phyloP scores from a whole-genome alignment of 2,888 invertebrate species.

The Drosophila kambysellisi region DNA sequence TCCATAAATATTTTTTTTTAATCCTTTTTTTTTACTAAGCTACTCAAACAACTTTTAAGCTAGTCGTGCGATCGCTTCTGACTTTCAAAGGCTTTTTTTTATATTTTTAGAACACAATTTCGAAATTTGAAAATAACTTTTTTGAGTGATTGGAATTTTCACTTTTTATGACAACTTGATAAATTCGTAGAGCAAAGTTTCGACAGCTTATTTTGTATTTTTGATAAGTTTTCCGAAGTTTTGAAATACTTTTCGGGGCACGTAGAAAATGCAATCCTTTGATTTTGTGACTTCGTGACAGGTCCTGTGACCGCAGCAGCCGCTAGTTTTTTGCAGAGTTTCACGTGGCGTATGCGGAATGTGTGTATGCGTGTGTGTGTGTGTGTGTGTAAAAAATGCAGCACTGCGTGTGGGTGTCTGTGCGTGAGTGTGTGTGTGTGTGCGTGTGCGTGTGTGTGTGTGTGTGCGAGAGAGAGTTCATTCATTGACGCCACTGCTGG shows the following conservation, averaged over 20 bases:
- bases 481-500: conserved; percentile 57
- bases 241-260: not conserved
- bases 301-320: conserved; percentile 3
- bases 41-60: not conserved
- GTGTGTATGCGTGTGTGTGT: conserved; percentile 27
- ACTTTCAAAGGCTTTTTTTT: not conserved
- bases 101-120: not conserved
- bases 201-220: not conserved
- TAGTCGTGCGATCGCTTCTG: not conserved
- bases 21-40: not conserved
- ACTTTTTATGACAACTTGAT: not conserved
- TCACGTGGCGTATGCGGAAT: conserved; percentile 74
- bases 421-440: conserved; percentile 19
- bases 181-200: not conserved
- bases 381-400: conserved; percentile 42
- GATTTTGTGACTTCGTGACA: conserved; percentile 13
- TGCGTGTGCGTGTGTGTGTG: conserved; percentile 14
- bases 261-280: conserved; percentile 21
- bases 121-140: not conserved
- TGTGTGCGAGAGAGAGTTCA: conserved; percentile 42
- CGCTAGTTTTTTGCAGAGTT: conserved; percentile 30
- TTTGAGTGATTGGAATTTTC: not conserved
- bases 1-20: not conserved
- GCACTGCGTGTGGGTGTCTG: not conserved
- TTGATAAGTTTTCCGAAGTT: not conserved